Evolutionary conservation across 2,888 invertebrate species (phyloP), one percentile per base, ranked within the genome.

Genomic region (Drosophila anceps): DNA sequence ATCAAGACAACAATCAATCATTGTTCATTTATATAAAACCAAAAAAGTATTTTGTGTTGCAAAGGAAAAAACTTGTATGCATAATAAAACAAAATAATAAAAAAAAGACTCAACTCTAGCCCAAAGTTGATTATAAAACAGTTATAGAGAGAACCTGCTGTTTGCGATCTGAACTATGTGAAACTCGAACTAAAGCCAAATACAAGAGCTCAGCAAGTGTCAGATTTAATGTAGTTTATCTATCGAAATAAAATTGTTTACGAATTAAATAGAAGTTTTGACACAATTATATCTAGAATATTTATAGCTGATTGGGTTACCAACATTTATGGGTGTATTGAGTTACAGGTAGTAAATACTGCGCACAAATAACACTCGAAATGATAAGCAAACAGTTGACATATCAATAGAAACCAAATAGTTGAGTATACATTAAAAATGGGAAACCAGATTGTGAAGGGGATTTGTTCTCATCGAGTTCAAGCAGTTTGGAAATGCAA

Each of bases 1-100:
- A 44, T 43, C 60, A 51, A 35, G 18, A 18, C 39, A 66, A n/a
- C 62, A 69, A 75, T 76, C 76, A 76, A 76, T 75, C 75, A 76
- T 43, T 24, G 18, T 24, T n/a, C 51, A 35, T 37, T 53, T 53
- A 29, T 39, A 46, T 31, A 15, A 29, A 57, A 44, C 1, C 1
- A 29, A 27, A 57, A 43, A 53, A 24, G 9, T 33, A 31, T 20
- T 31, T 18, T n/a, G 24, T 33, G 6, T n/a, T 43, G 15, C 29
- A 20, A 18, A 20, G 31, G 33, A 58, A 15, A 18, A 50, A 20
- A 27, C 27, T 4, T 12, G 10, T 1, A 35, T 33, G 24, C n/a
- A 44, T 58, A 33, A 57, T 24, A 53, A 53, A 53, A 53, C 15
- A 50, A 33, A 31, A 31, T 31, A 12, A 18, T 31, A 18, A 31